These are phyloP conservation scores for Plebejus argus DNA, from an alignment of 2,888 invertebrate species.

Conservation along the genomic window DNA sequence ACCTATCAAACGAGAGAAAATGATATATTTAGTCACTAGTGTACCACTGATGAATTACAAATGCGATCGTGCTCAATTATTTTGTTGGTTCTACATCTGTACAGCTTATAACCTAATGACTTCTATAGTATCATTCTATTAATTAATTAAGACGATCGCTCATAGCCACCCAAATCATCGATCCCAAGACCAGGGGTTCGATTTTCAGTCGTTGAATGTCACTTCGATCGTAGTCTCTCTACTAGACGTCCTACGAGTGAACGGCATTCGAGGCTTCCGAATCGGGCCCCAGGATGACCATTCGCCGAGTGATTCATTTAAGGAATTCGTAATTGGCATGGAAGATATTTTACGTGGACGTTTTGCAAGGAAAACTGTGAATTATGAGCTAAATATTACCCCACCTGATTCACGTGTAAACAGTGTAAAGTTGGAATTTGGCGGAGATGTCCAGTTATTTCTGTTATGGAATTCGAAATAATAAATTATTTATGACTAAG, in stretches of 20 bases:
- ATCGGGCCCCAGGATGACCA: slow-evolving; percentile 24
- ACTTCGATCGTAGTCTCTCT: neutral
- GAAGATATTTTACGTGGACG: slow-evolving; percentile 51
- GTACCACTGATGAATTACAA: slow-evolving; percentile 28
- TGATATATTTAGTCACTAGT: slow-evolving; percentile 4
- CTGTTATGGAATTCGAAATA: slow-evolving; percentile 27
- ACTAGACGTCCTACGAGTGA: neutral
- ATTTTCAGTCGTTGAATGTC: neutral
- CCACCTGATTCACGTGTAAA: slow-evolving; percentile 59
- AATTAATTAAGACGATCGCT: slow-evolving; percentile 34
- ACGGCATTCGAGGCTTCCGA: neutral
- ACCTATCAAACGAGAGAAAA: neutral
- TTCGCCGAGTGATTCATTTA: slow-evolving; percentile 48
- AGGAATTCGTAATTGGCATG: slow-evolving; percentile 57
- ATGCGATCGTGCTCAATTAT: slow-evolving; percentile 35
- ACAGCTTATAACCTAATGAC: slow-evolving; percentile 37
- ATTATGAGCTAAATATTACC: slow-evolving; percentile 70
- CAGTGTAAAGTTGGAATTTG: slow-evolving; percentile 26
- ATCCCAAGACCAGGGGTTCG: slow-evolving; percentile 33
- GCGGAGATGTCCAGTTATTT: slow-evolving; percentile 29
- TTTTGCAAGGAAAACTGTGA: slow-evolving; percentile 51
- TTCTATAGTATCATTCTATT: slow-evolving; percentile 37
- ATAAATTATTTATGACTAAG: slow-evolving; percentile 28
- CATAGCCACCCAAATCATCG: slow-evolving; percentile 34
- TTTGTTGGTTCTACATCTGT: slow-evolving; percentile 41